phyloP scores from a whole-genome alignment of 2,113 vertebrate species.

The Monarcha castaneiventris region DNA sequence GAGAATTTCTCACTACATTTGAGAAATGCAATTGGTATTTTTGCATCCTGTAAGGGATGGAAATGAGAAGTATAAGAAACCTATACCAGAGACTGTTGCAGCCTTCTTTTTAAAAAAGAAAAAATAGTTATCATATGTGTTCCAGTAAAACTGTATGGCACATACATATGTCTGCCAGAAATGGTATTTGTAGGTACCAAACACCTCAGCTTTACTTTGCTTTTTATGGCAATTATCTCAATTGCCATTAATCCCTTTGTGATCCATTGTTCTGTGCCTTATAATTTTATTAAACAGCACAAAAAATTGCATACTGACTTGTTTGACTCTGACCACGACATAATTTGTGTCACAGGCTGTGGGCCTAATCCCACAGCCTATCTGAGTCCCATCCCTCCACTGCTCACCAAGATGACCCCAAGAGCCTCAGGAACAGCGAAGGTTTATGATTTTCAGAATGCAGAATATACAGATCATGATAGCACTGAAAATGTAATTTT shows the following conservation, averaged over 20 bases:
- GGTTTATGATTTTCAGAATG: not conserved
- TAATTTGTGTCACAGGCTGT: not conserved
- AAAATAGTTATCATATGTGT: not conserved
- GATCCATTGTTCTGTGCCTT: not conserved
- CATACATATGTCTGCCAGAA: not conserved
- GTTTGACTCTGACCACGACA: not conserved
- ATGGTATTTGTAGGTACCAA: not conserved
- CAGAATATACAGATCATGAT: not conserved
- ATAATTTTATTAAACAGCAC: not conserved
- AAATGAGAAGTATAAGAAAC: not conserved
- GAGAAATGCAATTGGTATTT: not conserved
- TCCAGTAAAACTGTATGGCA: not conserved
- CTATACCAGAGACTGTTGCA: not conserved
- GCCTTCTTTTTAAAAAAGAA: not conserved
- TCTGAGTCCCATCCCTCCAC: not conserved
- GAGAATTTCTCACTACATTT: not conserved
- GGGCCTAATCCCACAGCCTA: not conserved
- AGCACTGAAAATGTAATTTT: not conserved
- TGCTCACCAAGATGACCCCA: not conserved
- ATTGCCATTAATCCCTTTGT: not conserved
- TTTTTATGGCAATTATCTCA: not conserved
- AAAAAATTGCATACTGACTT: not conserved
- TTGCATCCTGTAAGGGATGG: not conserved
- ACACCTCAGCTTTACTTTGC: not conserved
- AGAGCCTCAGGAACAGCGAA: not conserved